Evolutionary conservation across 2,113 vertebrate species (phyloP).

Genomic region (Pagrus major): DNA sequence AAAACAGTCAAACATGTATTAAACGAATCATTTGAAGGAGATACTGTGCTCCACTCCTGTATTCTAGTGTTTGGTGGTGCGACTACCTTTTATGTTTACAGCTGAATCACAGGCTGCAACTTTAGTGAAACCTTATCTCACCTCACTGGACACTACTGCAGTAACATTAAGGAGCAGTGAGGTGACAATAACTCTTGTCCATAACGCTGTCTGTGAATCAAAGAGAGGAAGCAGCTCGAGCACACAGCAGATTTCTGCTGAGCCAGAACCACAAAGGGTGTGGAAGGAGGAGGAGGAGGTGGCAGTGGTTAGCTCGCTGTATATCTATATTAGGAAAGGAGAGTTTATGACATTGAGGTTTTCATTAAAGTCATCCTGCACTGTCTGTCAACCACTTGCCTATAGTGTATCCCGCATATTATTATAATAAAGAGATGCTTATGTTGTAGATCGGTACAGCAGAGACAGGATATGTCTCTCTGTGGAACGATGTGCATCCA

Average conservation of each 20-base stretch:
- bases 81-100: background rate
- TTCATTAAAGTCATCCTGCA: slow-evolving; percentile 53
- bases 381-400: slow-evolving; percentile 2
- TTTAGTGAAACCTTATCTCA: slow-evolving; percentile 2
- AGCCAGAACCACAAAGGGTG: slow-evolving; percentile 77
- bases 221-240: slow-evolving; percentile 41
- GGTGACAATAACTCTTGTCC: slow-evolving; percentile 41
- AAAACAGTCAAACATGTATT: background rate
- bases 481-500: background rate
- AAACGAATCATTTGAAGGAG: too few relatives aligned
- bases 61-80: background rate
- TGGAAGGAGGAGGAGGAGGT: slow-evolving; percentile 64
- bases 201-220: slow-evolving; percentile 47
- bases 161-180: slow-evolving; percentile 17
- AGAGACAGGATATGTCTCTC: slow-evolving; percentile 17
- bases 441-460: background rate
- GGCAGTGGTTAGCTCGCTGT: slow-evolving; percentile 61
- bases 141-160: slow-evolving; percentile 1
- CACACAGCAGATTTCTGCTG: slow-evolving; percentile 52
- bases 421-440: background rate
- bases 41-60: background rate
- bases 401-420: background rate
- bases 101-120: slow-evolving; percentile 7
- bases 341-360: slow-evolving; percentile 55
- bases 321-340: slow-evolving; percentile 67